These are phyloP conservation scores for Drosophila prostipennis DNA, from an alignment of 2,888 invertebrate genomes.

Conservation along the genomic window DNA sequence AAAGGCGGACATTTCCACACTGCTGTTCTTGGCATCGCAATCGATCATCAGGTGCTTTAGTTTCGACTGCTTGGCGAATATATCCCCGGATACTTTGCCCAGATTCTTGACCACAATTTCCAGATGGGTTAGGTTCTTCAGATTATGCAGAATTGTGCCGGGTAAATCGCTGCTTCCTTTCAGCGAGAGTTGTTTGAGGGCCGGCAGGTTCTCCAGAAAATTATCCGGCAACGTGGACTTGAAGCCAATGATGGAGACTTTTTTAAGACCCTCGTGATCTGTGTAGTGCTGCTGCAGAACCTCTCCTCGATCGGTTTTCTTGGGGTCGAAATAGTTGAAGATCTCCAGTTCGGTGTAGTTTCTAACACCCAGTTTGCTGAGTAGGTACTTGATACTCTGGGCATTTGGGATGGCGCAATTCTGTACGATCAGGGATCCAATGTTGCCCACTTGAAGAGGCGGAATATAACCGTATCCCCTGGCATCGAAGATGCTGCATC, in stretches of 20 bases:
- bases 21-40: conserved; percentile 63
- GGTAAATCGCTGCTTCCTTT: conserved; percentile 64
- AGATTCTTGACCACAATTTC: conserved; percentile 63
- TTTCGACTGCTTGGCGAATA: conserved; percentile 62
- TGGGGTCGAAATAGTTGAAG: conserved; percentile 58
- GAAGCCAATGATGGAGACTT: conserved; percentile 55
- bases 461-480: conserved; percentile 67
- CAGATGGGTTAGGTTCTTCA: conserved; percentile 45
- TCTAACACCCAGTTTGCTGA: conserved; percentile 55
- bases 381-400: conserved; percentile 51
- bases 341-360: conserved; percentile 63
- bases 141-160: conserved; percentile 52
- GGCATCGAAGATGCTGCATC: conserved; percentile 62
- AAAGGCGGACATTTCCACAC: conserved; percentile 65
- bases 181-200: conserved; percentile 51
- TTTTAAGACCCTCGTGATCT: conserved; percentile 57
- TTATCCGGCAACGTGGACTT: conserved; percentile 53
- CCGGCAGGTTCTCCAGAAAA: conserved; percentile 55
- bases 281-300: conserved; percentile 61
- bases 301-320: conserved; percentile 57
- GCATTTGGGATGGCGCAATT: conserved; percentile 67
- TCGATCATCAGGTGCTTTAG: conserved; percentile 55
- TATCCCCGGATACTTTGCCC: conserved; percentile 60
- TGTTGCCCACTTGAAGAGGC: conserved; percentile 55
- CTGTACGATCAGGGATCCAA: conserved; percentile 49